These are phyloP conservation scores for Huso huso DNA, from an alignment of 2,797 vertebrate species.

Conservation along the genomic window DNA sequence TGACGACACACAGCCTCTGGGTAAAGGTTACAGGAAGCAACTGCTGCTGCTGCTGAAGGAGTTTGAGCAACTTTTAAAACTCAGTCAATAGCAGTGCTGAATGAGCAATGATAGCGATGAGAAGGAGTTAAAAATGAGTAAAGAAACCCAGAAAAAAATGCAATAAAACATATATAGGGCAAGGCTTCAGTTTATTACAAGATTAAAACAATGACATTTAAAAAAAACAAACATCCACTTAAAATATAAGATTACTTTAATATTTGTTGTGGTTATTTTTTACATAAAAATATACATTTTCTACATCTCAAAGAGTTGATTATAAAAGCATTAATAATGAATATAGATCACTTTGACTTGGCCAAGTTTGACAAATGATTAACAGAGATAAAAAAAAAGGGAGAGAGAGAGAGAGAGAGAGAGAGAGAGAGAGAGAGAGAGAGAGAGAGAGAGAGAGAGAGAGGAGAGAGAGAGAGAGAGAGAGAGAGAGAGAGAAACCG, in stretches of 20 bases:
- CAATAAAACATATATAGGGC: too few species aligned
- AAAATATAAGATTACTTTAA: too few species aligned
- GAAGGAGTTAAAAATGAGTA: too few species aligned
- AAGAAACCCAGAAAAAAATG: too few species aligned
- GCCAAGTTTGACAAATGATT: neutral
- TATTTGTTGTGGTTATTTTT: neutral
- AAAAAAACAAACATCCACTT: too few species aligned
- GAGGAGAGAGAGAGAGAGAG: constrained; percentile 1
- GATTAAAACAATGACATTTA: too few species aligned
- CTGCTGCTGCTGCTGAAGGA: neutral
- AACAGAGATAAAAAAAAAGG: too few species aligned
- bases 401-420: constrained; percentile 12
- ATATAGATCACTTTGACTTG: neutral
- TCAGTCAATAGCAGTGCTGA: too few species aligned
- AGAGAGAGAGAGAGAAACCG: neutral
- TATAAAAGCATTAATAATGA: neutral
- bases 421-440: neutral
- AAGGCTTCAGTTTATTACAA: too few species aligned
- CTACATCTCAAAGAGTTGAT: neutral
- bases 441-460: constrained; percentile 1
- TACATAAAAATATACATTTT: constrained; percentile 2
- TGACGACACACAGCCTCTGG: neutral
- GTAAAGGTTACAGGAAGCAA: neutral
- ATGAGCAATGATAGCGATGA: too few species aligned
- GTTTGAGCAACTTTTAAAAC: too few species aligned